phyloP scores from a whole-genome alignment of 92 coral and sea anemone genomes.

The Heteractis magnifica region DNA sequence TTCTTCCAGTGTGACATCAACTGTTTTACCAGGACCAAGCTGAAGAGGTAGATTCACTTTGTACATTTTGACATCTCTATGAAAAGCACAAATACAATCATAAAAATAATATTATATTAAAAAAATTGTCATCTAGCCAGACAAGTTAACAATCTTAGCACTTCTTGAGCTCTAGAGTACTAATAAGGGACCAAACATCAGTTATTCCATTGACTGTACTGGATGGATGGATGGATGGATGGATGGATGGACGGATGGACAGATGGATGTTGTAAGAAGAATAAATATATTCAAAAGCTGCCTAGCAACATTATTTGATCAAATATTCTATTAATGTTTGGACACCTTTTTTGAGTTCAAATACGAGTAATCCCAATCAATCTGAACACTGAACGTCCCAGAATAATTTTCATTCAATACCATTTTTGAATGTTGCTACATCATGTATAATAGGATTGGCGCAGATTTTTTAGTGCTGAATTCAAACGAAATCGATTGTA shows the following conservation, averaged over 20 bases:
- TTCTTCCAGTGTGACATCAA: constrained; percentile 70
- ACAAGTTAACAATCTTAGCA: no score
- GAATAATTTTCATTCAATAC: neutral
- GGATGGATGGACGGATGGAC: no score
- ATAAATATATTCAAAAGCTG: neutral
- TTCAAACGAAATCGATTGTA: neutral
- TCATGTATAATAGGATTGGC: neutral
- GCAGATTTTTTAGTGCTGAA: neutral
- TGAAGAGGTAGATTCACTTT: constrained; percentile 57
- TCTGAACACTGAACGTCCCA: neutral
- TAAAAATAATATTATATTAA: neutral
- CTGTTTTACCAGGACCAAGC: constrained; percentile 62
- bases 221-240: no score
- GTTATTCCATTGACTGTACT: no score
- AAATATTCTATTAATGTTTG: neutral
- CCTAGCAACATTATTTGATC: neutral
- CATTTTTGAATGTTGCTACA: constrained; percentile 1
- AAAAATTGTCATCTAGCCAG: neutral
- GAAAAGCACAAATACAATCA: neutral
- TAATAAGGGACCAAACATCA: no score
- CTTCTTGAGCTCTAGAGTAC: no score
- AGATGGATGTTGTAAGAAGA: neutral
- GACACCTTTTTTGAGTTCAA: neutral
- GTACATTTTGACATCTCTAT: constrained; percentile 71
- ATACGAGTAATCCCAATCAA: neutral